Base-by-base conservation (phyloP, 2,113 vertebrate species). In the Perca schrenkii region DNA sequence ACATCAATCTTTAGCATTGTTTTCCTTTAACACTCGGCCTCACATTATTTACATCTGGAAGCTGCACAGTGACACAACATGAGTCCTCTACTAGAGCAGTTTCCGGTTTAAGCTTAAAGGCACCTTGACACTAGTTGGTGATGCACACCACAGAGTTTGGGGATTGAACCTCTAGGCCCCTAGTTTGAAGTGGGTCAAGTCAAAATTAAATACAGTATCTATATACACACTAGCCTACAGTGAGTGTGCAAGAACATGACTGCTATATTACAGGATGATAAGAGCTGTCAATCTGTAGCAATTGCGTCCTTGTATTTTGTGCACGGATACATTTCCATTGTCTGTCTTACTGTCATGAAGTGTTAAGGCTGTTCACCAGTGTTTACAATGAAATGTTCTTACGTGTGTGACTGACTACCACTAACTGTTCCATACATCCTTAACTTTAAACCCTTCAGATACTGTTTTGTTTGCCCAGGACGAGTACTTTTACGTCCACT, bases 381-480 rank as follows among this genome's bases (percentile, higher is more conserved):
- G 22, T 36, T 49, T 36, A 22, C 17, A 46, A 21, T 50, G 0
- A n/a, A 15, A 50, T n/a, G 14, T 80, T 65, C 2, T 57, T 54
- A 7, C 14, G 43, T 3, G 43, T 3, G 22, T 53, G 63, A 53
- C 53, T 40, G n/a, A 31, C 12, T 60, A n/a, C 19, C 21, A 54
- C 17, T 22, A 13, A 34, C 40, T n/a, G 28, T 28, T 54, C 34
- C 8, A 28, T 8, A 12, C 22, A 50, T 73, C 84, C 82, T 89
- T 91, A 68, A 91, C 83, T 19, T 12, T 2, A 68, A 47, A 56
- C 31, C 34, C 57, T 22, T 70, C 92, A 96, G 95, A 96, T 25
- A 82, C 82, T 0, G 28, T 95, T 54, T 79, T 95, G 47, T 96
- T 93, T 43, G 6, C 43, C 28, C 94, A 95, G 74, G 14, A 79